phyloP scores from a whole-genome alignment of 1,140 invertebrate species.

The Agrypnia vestita region DNA sequence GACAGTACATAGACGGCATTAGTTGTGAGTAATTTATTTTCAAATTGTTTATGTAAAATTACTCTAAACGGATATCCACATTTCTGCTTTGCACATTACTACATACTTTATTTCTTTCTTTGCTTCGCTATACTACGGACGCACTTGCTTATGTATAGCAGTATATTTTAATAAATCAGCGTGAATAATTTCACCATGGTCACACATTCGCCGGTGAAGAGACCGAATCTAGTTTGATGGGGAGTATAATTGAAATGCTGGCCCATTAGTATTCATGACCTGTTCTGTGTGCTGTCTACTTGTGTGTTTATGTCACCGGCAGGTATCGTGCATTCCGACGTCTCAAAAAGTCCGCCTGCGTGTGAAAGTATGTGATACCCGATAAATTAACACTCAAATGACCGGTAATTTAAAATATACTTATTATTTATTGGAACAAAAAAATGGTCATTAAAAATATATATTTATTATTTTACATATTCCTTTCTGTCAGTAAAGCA shows the following conservation, averaged over 20 bases:
- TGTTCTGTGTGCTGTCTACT: not conserved
- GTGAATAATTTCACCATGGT: not conserved
- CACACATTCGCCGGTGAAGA: not conserved
- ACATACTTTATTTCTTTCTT: not conserved
- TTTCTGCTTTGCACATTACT: not conserved
- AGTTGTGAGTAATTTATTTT: no score
- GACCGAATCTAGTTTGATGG: not conserved
- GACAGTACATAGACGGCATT: no score
- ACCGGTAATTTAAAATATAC: not conserved
- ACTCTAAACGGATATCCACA: not conserved
- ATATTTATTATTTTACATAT: not conserved
- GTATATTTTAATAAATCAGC: not conserved
- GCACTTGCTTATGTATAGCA: not conserved
- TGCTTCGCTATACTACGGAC: not conserved
- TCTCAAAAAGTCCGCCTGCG: not conserved
- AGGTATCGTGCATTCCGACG: not conserved
- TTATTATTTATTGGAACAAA: not conserved
- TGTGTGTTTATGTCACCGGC: not conserved
- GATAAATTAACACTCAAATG: constrained; percentile 1
- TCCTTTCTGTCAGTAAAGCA: not conserved
- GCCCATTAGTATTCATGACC: constrained; percentile 11
- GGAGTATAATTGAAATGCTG: constrained; percentile 1
- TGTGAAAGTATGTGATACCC: not conserved
- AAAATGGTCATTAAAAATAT: not conserved
- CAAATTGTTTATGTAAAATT: no score